These are phyloP conservation scores for Agrenia bidenticulata DNA, from an alignment of 2,888 invertebrate genomes.

Conservation along the genomic window DNA sequence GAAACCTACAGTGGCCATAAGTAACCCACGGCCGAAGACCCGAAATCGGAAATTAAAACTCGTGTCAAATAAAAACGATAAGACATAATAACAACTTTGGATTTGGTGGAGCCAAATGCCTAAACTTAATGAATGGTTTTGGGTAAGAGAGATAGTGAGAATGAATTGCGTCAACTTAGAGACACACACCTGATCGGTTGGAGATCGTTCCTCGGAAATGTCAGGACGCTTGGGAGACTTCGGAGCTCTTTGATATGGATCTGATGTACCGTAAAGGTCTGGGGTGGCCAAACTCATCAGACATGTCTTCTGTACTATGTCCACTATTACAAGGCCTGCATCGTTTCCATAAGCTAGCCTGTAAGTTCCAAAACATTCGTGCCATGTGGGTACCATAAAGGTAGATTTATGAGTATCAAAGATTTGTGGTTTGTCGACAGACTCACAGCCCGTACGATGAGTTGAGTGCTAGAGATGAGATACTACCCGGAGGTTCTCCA, in stretches of 20 bases:
- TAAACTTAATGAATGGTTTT: background rate
- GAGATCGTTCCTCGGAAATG: conserved; percentile 48
- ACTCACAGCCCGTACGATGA: conserved; percentile 95
- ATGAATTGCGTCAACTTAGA: background rate
- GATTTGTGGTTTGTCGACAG: background rate
- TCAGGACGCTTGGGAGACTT: conserved; percentile 70
- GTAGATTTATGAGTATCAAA: background rate
- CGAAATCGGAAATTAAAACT: background rate
- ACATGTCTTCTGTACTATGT: conserved; percentile 86
- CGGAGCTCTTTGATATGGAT: conserved; percentile 80
- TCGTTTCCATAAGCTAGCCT: conserved; percentile 98
- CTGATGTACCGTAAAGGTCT: conserved; percentile 85
- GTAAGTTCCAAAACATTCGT: conserved; percentile 53
- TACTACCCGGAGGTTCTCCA: conserved; percentile 76
- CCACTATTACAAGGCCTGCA: conserved; percentile 90
- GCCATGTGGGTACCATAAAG: background rate
- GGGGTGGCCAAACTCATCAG: conserved; percentile 84
- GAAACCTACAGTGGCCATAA: conserved; percentile 37
- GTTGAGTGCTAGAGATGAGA: conserved; percentile 88
- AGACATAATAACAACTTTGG: background rate
- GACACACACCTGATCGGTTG: conserved; percentile 48
- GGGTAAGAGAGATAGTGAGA: conserved; percentile 4
- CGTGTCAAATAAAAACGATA: background rate
- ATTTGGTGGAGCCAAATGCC: conserved; percentile 9
- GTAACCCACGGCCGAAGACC: background rate